A percentile compares a stretch with the other conserved stretches of the same genome.
Conservation (phyloP, 2,113 vertebrate species). For the Prionailurus bengalensis region DNA sequence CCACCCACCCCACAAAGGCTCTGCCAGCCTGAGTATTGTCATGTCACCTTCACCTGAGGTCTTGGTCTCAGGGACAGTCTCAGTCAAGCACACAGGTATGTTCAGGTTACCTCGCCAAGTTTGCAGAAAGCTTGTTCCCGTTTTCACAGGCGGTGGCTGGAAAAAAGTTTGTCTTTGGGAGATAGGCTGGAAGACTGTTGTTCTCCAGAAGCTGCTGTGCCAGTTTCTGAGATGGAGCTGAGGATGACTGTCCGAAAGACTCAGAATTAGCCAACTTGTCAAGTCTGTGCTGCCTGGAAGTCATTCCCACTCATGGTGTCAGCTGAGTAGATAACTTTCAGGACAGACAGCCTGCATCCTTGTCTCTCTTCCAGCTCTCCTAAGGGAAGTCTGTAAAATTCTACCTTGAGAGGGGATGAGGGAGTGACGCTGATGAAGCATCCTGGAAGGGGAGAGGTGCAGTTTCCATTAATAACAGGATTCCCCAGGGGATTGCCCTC, state of each 20-base stretch:
- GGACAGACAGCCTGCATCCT: not conserved
- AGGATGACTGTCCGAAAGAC: not conserved
- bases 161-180: not conserved
- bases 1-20: not conserved
- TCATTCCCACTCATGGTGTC: not conserved
- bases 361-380: not conserved
- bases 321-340: not conserved
- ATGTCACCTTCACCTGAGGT: not conserved
- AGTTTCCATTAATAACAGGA: too few relatives aligned
- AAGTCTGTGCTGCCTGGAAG: not conserved
- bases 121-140: accelerated
- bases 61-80: not conserved
- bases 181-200: accelerated
- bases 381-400: not conserved
- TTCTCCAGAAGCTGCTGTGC: not conserved
- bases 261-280: not conserved
- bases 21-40: not conserved
- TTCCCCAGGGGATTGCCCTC: accelerated
- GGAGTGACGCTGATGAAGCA: too few relatives aligned
- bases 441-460: not conserved
- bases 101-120: not conserved
- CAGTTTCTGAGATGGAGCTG: not conserved
- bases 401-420: not conserved
- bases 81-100: too few relatives aligned
- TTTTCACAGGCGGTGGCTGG: too few relatives aligned